Percentiles rank a stretch among this genome's conserved stretches.
These are phyloP conservation scores for Pasiphila rectangulata DNA, from an alignment of 2,888 invertebrate species.

Conservation along the genomic window DNA sequence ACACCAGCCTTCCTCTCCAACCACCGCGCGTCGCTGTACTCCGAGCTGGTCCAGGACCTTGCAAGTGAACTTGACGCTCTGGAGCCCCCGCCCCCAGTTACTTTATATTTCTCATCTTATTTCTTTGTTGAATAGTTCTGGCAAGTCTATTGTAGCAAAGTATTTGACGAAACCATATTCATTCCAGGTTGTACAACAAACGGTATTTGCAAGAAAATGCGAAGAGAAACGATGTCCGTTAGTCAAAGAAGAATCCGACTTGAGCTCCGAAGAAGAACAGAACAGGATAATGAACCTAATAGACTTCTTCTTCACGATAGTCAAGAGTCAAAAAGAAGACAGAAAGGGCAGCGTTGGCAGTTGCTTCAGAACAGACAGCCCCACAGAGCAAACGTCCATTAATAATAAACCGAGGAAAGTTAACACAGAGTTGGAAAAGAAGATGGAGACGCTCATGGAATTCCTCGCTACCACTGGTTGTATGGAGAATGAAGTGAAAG, in stretches of 20 bases:
- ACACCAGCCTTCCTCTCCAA: too few species aligned
- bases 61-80: slow-evolving; percentile 47
- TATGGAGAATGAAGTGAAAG: slow-evolving; percentile 61
- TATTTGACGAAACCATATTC: too few species aligned
- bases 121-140: too few species aligned
- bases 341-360: slow-evolving; percentile 68
- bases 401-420: slow-evolving; percentile 50
- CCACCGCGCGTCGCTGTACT: slow-evolving; percentile 70
- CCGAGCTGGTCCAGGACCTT: slow-evolving; percentile 68
- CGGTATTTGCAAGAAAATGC: slow-evolving; percentile 59
- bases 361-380: slow-evolving; percentile 71
- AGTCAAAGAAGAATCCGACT: slow-evolving; percentile 70
- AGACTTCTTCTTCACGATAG: slow-evolving; percentile 76
- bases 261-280: slow-evolving; percentile 64
- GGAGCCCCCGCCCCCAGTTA: too few species aligned
- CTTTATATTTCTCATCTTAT: too few species aligned
- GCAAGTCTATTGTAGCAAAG: too few species aligned
- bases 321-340: slow-evolving; percentile 71
- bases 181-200: slow-evolving; percentile 73
- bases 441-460: slow-evolving; percentile 76
- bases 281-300: slow-evolving; percentile 73
- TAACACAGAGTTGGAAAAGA: slow-evolving; percentile 69
- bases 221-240: slow-evolving; percentile 68
- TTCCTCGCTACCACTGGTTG: slow-evolving; percentile 71
- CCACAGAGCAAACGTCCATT: slow-evolving; percentile 40